Base-by-base conservation (phyloP, 2,888 invertebrate species). In the Pardosa pseudoannulata region DNA sequence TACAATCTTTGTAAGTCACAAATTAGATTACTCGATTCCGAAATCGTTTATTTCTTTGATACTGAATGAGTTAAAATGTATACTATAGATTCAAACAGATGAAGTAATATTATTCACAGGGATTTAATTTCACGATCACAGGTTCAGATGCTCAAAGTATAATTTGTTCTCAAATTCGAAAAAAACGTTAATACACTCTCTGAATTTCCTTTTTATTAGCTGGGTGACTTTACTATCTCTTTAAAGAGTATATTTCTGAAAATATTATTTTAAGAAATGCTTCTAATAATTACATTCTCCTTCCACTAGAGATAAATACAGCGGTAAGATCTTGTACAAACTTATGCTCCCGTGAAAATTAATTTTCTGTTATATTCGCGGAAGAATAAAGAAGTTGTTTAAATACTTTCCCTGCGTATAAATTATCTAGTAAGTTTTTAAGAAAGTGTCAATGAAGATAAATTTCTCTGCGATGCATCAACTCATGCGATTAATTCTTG, bases 391-490 rank as follows among this genome's bases (percentile, higher is more conserved):
- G 16, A 46, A 46, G 46, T 46, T 46, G 9, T 46, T 46, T 2
- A 46, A 46, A 46, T 16, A 6, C 46, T 46, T 46, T 16, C 46
- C 16, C 16, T 46, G 16, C 16, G 16, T 46, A 46, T 46, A 46
- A 46, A 46, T 46, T 46, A 46, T 46, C 46, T 16, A 16, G 16
- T 46, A 16, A 9, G 16, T 46, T 46, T 46, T 46, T 46, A 46
- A 46, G 46, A 46, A 46, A 46, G 46, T 46, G 46, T 46, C 46
- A 46, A 46, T 46, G 46, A 46, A 46, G 46, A 46, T 46, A 46
- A 46, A 46, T 46, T 16, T 46, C 16, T 7, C 46, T 13, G 16
- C 46, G 46, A 46, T 46, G 46, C 46, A 46, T 46, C 46, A 46
- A 46, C 11, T 46, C 46, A 46, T 46, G 46, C 46, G 46, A 46